These are phyloP conservation scores for Melanotaenia boesemani DNA, from an alignment of 2,797 vertebrate genomes.

Conservation along the genomic window DNA sequence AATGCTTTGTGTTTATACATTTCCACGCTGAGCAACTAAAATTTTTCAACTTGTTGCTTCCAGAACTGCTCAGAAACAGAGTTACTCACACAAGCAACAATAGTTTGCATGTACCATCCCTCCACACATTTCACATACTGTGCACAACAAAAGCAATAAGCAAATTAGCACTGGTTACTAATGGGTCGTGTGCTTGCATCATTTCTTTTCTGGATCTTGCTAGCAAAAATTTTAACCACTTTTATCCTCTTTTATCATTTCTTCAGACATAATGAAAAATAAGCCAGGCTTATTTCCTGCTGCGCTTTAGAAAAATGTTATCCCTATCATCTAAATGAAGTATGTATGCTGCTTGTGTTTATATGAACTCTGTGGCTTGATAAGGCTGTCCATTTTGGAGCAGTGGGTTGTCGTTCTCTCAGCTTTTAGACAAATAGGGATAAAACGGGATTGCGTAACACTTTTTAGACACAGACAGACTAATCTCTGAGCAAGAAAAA, in stretches of 20 bases:
- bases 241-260: slow-evolving; percentile 30
- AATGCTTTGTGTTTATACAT: too few relatives aligned
- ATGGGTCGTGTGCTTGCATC: too few relatives aligned
- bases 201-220: too few relatives aligned
- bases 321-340: slow-evolving; percentile 12
- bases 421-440: background rate
- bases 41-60: too few relatives aligned
- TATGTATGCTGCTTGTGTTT: background rate
- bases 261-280: slow-evolving; percentile 43
- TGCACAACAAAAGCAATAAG: too few relatives aligned
- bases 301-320: slow-evolving; percentile 15
- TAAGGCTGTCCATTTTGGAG: slow-evolving; percentile 15
- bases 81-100: too few relatives aligned
- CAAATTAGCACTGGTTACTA: too few relatives aligned
- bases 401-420: background rate
- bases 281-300: background rate
- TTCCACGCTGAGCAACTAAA: too few relatives aligned
- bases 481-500: slow-evolving; percentile 13
- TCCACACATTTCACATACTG: too few relatives aligned
- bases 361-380: background rate
- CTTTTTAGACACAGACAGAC: slow-evolving; percentile 6
- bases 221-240: too few relatives aligned
- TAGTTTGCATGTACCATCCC: too few relatives aligned
- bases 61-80: too few relatives aligned
- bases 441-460: background rate